phyloP scores from a whole-genome alignment of 2,797 vertebrate genomes.

The Notamacropus eugenii region DNA sequence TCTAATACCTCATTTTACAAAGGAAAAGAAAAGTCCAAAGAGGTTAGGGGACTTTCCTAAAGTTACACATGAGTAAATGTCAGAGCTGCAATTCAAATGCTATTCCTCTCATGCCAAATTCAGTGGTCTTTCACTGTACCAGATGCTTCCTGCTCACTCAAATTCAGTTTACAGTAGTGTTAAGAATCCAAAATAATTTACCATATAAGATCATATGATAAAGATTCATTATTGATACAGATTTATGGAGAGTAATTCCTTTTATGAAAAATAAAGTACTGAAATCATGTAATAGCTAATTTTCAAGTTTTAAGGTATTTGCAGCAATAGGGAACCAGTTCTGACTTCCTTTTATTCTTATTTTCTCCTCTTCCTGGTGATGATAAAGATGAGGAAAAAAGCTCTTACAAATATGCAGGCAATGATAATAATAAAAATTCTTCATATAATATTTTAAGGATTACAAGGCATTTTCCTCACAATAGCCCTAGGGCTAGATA shows the following conservation, averaged over 20 bases:
- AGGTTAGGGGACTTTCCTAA: background rate
- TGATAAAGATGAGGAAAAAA: background rate
- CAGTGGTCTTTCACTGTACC: background rate
- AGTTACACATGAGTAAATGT: background rate
- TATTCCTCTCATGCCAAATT: background rate
- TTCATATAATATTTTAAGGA: background rate
- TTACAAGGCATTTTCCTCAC: background rate
- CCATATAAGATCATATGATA: background rate
- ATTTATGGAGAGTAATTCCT: constrained; percentile 10
- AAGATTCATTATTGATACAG: background rate
- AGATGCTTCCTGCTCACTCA: background rate
- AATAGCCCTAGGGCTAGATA: background rate
- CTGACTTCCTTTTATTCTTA: background rate
- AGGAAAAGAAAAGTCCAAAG: background rate
- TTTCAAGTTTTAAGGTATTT: background rate
- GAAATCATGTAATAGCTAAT: background rate
- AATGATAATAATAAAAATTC: background rate
- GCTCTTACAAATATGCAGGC: background rate
- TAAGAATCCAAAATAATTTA: background rate
- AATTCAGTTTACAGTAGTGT: background rate
- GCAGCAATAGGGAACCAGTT: background rate
- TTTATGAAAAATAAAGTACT: background rate
- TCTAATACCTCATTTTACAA: background rate
- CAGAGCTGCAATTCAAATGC: background rate
- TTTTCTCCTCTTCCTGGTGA: background rate